Percentiles rank a stretch among this genome's conserved stretches.
Evolutionary conservation across 2,888 invertebrate species (phyloP).

Genomic region (Aphodius granarius): DNA sequence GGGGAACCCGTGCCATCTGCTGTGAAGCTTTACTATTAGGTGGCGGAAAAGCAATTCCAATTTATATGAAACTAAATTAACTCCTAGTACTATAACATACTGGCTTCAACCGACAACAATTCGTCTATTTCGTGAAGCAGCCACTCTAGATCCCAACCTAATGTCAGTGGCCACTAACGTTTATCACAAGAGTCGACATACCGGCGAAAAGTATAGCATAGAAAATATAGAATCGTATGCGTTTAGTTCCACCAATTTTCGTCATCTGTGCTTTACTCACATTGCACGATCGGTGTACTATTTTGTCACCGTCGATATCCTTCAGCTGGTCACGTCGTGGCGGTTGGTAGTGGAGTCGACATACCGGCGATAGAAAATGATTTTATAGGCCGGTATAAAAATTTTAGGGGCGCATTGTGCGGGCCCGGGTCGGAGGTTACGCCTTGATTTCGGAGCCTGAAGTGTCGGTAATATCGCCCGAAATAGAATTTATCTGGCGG

Average conservation of each 20-base stretch:
- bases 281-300: background rate
- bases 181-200: too few relatives aligned
- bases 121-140: too few relatives aligned
- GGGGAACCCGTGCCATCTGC: background rate
- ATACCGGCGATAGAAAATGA: background rate
- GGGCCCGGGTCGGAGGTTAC: background rate
- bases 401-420: constrained; percentile 6
- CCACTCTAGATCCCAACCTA: too few relatives aligned
- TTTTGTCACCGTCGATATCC: background rate
- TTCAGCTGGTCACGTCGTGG: background rate
- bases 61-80: background rate
- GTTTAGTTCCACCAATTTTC: background rate
- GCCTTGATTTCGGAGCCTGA: background rate
- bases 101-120: too few relatives aligned
- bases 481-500: constrained; percentile 8
- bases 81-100: too few relatives aligned
- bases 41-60: background rate
- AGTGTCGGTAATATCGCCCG: constrained; percentile 7
- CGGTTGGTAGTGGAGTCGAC: background rate
- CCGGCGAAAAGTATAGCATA: background rate
- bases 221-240: too few relatives aligned
- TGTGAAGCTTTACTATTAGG: background rate
- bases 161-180: too few relatives aligned
- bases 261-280: background rate
- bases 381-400: constrained; percentile 9